Conservation (phyloP, 2,888 invertebrate species). For the Nomada goodeniana region DNA sequence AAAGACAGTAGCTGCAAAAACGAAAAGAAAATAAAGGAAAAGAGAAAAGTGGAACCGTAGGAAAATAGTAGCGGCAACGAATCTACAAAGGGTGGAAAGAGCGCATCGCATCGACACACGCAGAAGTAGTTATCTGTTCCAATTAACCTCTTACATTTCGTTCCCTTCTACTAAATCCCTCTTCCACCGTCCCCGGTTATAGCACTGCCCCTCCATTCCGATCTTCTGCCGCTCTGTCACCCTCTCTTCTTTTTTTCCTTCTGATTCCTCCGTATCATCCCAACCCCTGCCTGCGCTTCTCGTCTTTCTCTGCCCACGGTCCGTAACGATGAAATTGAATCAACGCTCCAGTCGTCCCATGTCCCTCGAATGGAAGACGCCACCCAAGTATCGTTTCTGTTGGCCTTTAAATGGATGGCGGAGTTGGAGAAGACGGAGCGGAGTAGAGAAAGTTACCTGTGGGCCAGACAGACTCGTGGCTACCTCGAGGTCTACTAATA, state of each 20-base stretch:
- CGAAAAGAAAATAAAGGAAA: conserved; percentile 61
- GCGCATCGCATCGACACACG: conserved; percentile 69
- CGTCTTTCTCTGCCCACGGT: conserved; percentile 50
- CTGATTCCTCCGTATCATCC: neutral
- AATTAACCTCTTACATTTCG: conserved; percentile 77
- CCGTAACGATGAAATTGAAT: conserved; percentile 72
- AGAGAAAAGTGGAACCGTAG: conserved; percentile 35
- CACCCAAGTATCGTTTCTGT: conserved; percentile 61
- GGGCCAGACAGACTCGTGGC: neutral
- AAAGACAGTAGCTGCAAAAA: conserved; percentile 39
- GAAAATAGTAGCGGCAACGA: neutral
- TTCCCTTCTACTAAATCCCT: conserved; percentile 65
- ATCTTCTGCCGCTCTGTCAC: conserved; percentile 36
- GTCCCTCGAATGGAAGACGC: conserved; percentile 57
- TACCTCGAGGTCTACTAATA: neutral
- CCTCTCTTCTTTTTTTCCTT: conserved; percentile 13
- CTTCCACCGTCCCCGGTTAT: conserved; percentile 71
- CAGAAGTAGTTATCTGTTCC: conserved; percentile 73
- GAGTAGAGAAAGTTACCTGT: neutral
- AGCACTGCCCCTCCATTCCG: neutral
- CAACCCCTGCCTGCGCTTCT: neutral
- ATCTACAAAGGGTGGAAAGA: conserved; percentile 1
- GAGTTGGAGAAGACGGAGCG: neutral
- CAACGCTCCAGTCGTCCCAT: conserved; percentile 59
- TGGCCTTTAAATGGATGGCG: conserved; percentile 25